Evolutionary conservation across 2,888 invertebrate species (phyloP).

Genomic region (Onthophagus sagittarius): DNA sequence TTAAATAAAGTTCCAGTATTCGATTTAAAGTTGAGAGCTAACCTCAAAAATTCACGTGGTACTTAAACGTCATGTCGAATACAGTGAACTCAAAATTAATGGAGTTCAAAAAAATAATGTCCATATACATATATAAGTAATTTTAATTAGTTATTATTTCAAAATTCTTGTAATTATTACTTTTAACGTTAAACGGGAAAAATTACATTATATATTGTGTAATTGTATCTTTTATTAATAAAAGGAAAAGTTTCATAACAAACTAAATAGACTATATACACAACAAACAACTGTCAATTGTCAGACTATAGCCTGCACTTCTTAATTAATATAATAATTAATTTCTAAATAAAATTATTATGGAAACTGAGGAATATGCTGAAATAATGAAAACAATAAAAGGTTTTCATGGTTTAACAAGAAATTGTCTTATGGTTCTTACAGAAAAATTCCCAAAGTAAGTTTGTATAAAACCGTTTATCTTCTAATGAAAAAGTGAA

Average conservation of each 20-base stretch:
- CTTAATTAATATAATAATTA: too few species aligned
- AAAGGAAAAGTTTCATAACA: too few species aligned
- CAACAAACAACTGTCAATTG: too few species aligned
- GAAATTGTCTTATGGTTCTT: background rate
- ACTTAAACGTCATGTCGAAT: background rate
- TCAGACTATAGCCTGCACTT: too few species aligned
- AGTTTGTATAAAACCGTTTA: background rate
- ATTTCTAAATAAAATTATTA: background rate
- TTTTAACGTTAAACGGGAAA: too few species aligned
- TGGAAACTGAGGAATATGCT: slow-evolving; percentile 4
- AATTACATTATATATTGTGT: too few species aligned
- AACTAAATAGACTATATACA: too few species aligned
- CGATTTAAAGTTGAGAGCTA: background rate
- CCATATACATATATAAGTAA: background rate
- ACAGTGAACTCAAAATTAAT: background rate
- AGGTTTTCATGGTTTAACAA: background rate
- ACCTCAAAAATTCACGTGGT: background rate
- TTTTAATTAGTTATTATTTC: background rate
- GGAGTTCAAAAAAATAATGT: background rate
- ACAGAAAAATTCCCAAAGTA: background rate
- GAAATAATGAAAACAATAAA: slow-evolving; percentile 2
- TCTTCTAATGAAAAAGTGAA: background rate
- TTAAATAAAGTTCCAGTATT: too few species aligned
- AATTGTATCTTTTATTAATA: too few species aligned
- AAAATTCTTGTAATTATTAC: too few species aligned